Evolutionary conservation across 1,140 invertebrate genomes (phyloP), one percentile per base, ranked within the genome.

Genomic region (Thaumetopoea pityocampa): DNA sequence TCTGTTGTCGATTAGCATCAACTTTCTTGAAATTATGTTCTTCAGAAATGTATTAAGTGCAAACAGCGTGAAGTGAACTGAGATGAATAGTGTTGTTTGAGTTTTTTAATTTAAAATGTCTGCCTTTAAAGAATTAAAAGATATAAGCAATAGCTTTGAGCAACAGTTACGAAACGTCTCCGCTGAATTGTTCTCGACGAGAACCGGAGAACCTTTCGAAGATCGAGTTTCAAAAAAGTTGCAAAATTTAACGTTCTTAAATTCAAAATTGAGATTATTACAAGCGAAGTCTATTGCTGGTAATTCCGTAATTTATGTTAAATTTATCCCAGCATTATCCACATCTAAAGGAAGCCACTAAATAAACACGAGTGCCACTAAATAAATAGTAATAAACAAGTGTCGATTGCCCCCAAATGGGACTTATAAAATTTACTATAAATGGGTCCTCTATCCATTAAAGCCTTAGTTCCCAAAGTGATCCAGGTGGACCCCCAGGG

Each of bases 261-360:
- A 52, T 7, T 66, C 73, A 0, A 81, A 81, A 63, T 50, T 71
- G 14, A 60, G 56, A 22, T 37, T 78, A 5, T 54, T 81, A 23
- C 46, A 54, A 32, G 76, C 67, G 1, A 71, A 69, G 51, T 30
- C 54, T n/a, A 4, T 54, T 12, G 36, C 68, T 15, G 44, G 76
- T 80, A 44, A 61, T 56, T 67, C 43, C 32, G 40, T 19, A 23
- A 15, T 24, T 12, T 23, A 20, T 22, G 9, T n/a, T 15, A 9
- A 20, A n/a, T 38, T 26, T 3, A 20, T 36, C 17, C 5, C 27
- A 47, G n/a, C n/a, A n/a, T n/a, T n/a, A n/a, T n/a, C n/a, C n/a
- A n/a, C n/a, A n/a, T n/a, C n/a, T n/a, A n/a, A n/a, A n/a, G n/a
- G n/a, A n/a, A n/a, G n/a, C n/a, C n/a, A n/a, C n/a, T n/a, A n/a